Evolutionary conservation across 2,113 vertebrate genomes (phyloP).

Genomic region (Axis porcinus): DNA sequence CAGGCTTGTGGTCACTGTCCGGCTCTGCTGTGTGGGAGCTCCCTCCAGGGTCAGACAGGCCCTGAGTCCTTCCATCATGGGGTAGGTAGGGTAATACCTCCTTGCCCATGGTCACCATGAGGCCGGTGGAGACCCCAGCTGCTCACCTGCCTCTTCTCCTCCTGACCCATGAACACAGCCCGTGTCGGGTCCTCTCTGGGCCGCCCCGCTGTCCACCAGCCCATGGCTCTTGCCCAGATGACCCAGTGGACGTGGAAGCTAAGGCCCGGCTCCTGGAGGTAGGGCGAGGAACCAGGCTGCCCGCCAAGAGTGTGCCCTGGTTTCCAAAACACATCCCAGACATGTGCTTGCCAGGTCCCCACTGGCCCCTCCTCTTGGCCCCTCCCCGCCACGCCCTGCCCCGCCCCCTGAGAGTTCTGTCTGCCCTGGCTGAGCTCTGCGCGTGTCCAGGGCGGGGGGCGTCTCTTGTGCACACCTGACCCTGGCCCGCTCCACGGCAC

Average conservation of each 20-base stretch:
- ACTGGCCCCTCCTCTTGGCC: not conserved
- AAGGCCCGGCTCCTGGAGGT: not conserved
- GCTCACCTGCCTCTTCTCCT: not conserved
- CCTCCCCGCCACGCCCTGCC: accelerated
- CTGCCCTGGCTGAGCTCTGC: not conserved
- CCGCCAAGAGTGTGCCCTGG: not conserved
- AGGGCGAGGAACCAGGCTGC: not conserved
- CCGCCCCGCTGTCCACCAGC: accelerated
- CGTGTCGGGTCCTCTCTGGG: not conserved
- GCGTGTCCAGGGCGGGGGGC: accelerated
- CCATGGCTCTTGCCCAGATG: not conserved
- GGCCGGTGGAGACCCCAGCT: too few species aligned
- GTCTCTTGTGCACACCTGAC: not conserved
- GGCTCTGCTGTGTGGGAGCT: accelerated
- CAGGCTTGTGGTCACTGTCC: not conserved
- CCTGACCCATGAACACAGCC: not conserved
- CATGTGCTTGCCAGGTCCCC: not conserved
- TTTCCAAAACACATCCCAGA: not conserved
- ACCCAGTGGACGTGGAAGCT: not conserved
- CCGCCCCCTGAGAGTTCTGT: not conserved
- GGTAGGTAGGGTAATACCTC: not conserved
- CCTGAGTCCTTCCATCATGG: not conserved
- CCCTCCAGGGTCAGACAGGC: accelerated
- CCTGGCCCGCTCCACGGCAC: not conserved
- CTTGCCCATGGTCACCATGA: not conserved